Base-by-base conservation (phyloP, 2,888 invertebrate genomes). In the Zygogramma bicolorata region DNA sequence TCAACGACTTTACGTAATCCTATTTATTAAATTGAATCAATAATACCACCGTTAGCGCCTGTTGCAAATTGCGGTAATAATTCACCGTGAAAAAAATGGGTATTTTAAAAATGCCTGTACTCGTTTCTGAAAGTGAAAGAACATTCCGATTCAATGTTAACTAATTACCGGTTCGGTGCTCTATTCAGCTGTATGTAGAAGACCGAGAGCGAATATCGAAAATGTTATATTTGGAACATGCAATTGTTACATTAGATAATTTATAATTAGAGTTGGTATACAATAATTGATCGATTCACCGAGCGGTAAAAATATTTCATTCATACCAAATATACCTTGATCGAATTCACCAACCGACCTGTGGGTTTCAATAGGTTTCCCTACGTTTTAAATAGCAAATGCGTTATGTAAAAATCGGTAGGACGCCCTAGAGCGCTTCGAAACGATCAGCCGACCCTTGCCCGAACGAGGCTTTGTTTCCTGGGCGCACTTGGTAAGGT, bases 101-200 rank as follows among this genome's bases (percentile, higher is more conserved):
- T 53, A 57, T 66, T 66, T 57, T 18, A 40, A 58, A 34, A 42
- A 69, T 63, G 42, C n/a, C 29, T 46, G 46, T 68, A 63, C 69
- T 65, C 27, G 59, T 71, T 69, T 73, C 65, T 49, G 65, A 68
- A 69, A 73, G 73, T 73, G 73, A 73, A 73, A 73, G 73, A 73
- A 65, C 68, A 73, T 73, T 73, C 73, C 66, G 20, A 61, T 65
- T 49, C 42, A 68, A 68, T 73, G 73, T 68, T 61, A 71, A 71
- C 57, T 71, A 71, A 71, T 67, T 62, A 59, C 62, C 59, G 31
- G 25, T 65, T 49, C 46, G 62, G 20, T 61, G 68, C n/a, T 61
- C 60, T 29, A 49, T 20, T 27, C 57, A 34, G 38, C n/a, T 25
- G 25, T 15, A n/a, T 22, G 13, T 6, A 1, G 5, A 6, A 15